Base-by-base conservation (phyloP, 1,140 invertebrate species). In the Sitobion miscanthi region DNA sequence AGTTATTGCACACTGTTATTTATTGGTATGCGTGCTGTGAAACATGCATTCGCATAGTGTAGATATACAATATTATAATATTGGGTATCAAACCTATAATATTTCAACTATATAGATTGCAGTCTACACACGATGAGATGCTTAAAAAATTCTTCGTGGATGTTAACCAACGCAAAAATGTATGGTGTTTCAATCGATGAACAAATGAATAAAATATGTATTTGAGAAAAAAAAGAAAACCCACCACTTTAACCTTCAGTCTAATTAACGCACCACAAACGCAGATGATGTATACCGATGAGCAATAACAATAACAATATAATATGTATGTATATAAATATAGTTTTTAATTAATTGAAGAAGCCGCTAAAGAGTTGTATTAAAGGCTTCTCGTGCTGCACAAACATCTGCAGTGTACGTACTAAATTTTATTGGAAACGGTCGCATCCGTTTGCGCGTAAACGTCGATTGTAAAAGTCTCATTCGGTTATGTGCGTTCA, bases 331-430 rank as follows among this genome's bases (percentile, higher is more conserved):
- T 25, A 38, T 38, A 38, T 38, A 2, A 21, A 6, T 49, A 42
- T 25, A 17, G 20, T 45, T 90, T 90, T 69, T 90, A 42, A 90
- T 90, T 90, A 90, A 90, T 90, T 62, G 88, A 62, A 69, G 89
- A 90, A 90, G 89, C 89, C 89, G 11, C 89, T 47, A 69, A 90
- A 90, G 69, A 45, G 38, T 69, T 21, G 17, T 42, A 5, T 30
- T 49, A 25, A 42, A 11, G 89, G 54, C 57, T 90, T 90, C 89
- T 23, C 21, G 52, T 2, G 35, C 9, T 54, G 20, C 47, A 23
- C 35, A 4, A 25, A 38, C n/a, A 42, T 49, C 30, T 87, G 17
- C 85, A 47, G 45, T 30, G 25, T 45, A 9, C 3, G 21, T 30
- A 11, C 85, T 20, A 77, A n/a, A 30, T 57, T 17, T 9, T 17